Conservation (phyloP, 2,888 invertebrate genomes). For the Melinaea marsaeus region DNA sequence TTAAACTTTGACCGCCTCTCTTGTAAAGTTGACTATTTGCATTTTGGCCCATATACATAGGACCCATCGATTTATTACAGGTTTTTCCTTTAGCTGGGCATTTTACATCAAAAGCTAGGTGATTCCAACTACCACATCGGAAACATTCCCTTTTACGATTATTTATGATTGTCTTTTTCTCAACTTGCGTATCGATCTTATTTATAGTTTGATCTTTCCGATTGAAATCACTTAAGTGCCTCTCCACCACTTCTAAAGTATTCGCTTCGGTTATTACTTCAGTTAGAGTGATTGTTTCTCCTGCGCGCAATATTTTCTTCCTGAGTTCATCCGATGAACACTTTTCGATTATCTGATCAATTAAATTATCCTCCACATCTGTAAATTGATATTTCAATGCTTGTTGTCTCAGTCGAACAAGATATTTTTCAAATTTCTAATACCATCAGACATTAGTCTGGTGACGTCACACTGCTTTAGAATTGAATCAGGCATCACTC, state of each 20-base stretch:
- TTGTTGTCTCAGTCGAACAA: no score
- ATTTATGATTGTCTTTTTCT: not conserved
- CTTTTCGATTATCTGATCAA: constrained; percentile 30
- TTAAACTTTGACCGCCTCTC: no score
- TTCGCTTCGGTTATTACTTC: constrained; percentile 27
- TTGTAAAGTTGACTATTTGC: no score
- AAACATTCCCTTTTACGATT: constrained; percentile 4
- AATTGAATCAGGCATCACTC: no score
- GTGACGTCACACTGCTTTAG: no score
- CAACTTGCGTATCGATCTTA: not conserved
- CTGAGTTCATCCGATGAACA: constrained; percentile 20
- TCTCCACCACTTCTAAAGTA: constrained; percentile 18
- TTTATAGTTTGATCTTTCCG: no score
- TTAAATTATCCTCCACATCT: constrained; percentile 20
- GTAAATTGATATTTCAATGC: constrained; percentile 26
- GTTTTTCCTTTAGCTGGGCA: constrained; percentile 19
- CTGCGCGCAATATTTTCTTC: constrained; percentile 27
- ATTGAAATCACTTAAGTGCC: constrained; percentile 19
- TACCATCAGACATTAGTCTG: no score
- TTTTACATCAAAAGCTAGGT: not conserved
- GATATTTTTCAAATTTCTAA: no score
- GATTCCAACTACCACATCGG: constrained; percentile 15
- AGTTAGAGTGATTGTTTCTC: constrained; percentile 21
- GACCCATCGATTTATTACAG: constrained; percentile 17
- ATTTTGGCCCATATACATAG: no score